phyloP scores from a whole-genome alignment of 2,888 invertebrate genomes.

The Rosalia funebris region DNA sequence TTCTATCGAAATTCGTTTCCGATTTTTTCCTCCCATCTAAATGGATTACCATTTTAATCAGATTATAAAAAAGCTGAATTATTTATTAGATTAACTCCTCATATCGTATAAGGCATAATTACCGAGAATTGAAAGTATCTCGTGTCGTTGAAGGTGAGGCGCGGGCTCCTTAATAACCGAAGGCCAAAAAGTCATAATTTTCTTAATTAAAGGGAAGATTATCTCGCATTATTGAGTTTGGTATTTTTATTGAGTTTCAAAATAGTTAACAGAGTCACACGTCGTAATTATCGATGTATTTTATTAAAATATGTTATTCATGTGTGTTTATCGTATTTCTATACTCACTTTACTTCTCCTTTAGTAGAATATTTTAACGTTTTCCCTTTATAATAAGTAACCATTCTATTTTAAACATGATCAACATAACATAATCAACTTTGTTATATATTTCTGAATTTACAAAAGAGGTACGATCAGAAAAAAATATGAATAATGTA shows the following conservation, averaged over 20 bases:
- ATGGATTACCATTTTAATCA: constrained; percentile 43
- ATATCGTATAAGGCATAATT: constrained; percentile 34
- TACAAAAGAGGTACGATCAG: no score
- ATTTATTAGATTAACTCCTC: constrained; percentile 39
- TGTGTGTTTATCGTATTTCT: no score
- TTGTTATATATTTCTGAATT: no score
- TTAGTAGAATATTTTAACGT: no score
- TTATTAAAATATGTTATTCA: no score
- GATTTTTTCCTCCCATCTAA: constrained; percentile 34
- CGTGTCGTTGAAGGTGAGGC: constrained; percentile 16
- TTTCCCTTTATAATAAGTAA: no score
- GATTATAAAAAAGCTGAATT: constrained; percentile 38
- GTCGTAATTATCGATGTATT: no score
- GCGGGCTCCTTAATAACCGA: constrained; percentile 1
- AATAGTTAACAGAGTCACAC: neutral
- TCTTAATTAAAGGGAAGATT: constrained; percentile 8
- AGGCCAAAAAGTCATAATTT: constrained; percentile 11
- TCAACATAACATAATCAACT: no score
- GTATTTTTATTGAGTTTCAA: neutral
- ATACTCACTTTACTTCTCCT: no score
- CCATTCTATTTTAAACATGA: no score
- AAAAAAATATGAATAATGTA: no score
- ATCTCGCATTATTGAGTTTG: neutral
- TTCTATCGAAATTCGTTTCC: constrained; percentile 25
- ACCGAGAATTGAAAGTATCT: constrained; percentile 31